Conservation (phyloP, 2,113 vertebrate genomes). For the Labrus mixtus region DNA sequence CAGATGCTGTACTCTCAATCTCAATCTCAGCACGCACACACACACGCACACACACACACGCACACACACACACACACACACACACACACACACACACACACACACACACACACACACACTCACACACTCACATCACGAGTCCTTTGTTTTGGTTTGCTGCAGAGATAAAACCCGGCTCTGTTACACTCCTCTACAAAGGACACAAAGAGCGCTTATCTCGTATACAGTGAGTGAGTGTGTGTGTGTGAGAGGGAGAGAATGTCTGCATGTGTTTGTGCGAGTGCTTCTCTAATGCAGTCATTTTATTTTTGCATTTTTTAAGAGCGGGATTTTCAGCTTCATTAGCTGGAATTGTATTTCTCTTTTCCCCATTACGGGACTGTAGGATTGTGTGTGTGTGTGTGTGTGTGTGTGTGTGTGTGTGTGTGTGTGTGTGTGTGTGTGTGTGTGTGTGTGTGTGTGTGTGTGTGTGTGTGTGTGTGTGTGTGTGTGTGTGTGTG, state of each 20-base stretch:
- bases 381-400: neutral
- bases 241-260: conserved; percentile 13
- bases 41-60: too few relatives aligned
- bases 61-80: too few relatives aligned
- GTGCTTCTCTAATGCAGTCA: conserved; percentile 36
- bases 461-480: too few relatives aligned
- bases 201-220: conserved; percentile 77
- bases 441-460: neutral
- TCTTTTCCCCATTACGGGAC: neutral
- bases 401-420: neutral
- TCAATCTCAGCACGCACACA: neutral
- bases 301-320: conserved; percentile 28
- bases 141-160: conserved; percentile 79
- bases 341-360: conserved; percentile 1
- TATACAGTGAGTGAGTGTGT: conserved; percentile 35
- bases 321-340: conserved; percentile 20
- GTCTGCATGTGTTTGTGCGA: conserved; percentile 3
- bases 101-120: conserved; percentile 1
- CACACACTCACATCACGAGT: conserved; percentile 60
- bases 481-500: neutral
- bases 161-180: conserved; percentile 74
- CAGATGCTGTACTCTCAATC: conserved; percentile 49
- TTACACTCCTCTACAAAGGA: conserved; percentile 66
- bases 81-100: neutral
- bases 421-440: neutral